Evolutionary conservation across 2,888 invertebrate species (phyloP).

Genomic region (Neoitamus cyanurus): DNA sequence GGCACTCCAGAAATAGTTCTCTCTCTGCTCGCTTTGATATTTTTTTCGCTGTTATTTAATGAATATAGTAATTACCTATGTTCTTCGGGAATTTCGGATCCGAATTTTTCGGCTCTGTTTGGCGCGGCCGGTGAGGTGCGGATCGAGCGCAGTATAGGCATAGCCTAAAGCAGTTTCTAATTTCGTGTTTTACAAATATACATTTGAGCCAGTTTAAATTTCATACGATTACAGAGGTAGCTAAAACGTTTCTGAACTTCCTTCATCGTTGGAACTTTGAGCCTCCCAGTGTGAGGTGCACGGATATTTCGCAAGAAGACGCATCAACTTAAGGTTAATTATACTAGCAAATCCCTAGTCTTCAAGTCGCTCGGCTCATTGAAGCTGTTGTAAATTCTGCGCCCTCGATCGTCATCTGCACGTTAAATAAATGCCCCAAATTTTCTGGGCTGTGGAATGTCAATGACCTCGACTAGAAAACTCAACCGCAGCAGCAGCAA

Average conservation of each 20-base stretch:
- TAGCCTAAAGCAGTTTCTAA: conserved; percentile 92
- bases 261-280: conserved; percentile 96
- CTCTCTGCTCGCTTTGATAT: no score
- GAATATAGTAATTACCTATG: no score
- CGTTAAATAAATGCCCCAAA: conserved; percentile 64
- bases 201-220: conserved; percentile 70
- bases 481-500: conserved; percentile 53
- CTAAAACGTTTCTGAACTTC: conserved; percentile 92
- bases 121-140: no score
- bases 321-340: conserved; percentile 89
- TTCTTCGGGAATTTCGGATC: no score
- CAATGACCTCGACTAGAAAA: conserved; percentile 66
- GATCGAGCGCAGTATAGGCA: no score
- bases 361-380: conserved; percentile 63
- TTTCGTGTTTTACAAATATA: conserved; percentile 83
- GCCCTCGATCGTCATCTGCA: conserved; percentile 63
- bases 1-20: no score
- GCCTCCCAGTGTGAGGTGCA: conserved; percentile 82
- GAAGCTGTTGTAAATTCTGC: conserved; percentile 64
- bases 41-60: no score
- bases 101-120: no score
- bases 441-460: conserved; percentile 62
- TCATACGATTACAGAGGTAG: conserved; percentile 85
- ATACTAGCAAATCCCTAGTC: conserved; percentile 73
- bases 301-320: conserved; percentile 82